These are phyloP conservation scores for Tetranychus urticae DNA, from an alignment of 1,140 invertebrate genomes.

Conservation along the genomic window DNA sequence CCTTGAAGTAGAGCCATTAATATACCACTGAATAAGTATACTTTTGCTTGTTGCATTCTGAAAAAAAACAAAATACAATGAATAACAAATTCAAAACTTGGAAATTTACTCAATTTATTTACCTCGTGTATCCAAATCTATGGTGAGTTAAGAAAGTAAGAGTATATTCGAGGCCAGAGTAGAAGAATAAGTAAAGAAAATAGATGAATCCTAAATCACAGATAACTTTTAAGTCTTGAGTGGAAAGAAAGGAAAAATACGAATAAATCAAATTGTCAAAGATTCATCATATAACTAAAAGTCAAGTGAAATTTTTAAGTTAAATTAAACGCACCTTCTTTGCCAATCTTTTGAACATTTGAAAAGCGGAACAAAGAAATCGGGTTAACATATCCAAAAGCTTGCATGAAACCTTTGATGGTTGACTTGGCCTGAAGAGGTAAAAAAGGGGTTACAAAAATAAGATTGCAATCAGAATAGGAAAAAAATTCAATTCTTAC, in stretches of 20 bases:
- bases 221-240: slow-evolving; percentile 34
- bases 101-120: slow-evolving; percentile 5
- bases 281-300: background rate
- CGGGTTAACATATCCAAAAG: slow-evolving; percentile 45
- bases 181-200: slow-evolving; percentile 86
- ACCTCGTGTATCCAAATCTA: slow-evolving; percentile 55
- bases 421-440: slow-evolving; percentile 36
- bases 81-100: background rate
- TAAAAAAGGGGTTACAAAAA: slow-evolving; percentile 5
- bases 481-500: slow-evolving; percentile 15
- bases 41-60: slow-evolving; percentile 88
- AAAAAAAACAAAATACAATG: background rate
- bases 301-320: too few species aligned
- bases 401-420: slow-evolving; percentile 35
- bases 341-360: slow-evolving; percentile 21
- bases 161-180: slow-evolving; percentile 91
- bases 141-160: slow-evolving; percentile 88
- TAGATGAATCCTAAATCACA: slow-evolving; percentile 56
- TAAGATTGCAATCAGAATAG: background rate
- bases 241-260: slow-evolving; percentile 9
- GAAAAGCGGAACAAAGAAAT: slow-evolving; percentile 35
- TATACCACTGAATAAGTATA: slow-evolving; percentile 81
- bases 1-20: slow-evolving; percentile 87
- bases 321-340: slow-evolving; percentile 15
- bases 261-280: background rate